Evolutionary conservation across 2,113 vertebrate genomes (phyloP), one percentile per base, ranked within the genome.

Genomic region (Actenoides lindsayi): DNA sequence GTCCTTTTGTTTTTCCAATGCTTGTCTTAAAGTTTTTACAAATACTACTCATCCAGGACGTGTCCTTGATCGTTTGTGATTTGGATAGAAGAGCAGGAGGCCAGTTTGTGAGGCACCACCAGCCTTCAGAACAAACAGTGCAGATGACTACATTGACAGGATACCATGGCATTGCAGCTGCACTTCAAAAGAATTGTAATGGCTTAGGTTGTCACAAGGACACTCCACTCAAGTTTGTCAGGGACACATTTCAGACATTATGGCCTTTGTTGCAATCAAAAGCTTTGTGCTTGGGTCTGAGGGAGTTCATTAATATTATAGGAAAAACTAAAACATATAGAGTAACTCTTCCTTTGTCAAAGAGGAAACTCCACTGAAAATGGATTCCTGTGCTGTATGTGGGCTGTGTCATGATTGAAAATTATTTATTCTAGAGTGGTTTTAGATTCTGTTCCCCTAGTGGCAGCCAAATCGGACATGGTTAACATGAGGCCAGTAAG

Each of bases 161-260:
- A 96, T 91, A 70, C 89, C 89, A 71, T 0, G 95, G 65, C 95
- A 95, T 68, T 91, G 56, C 65, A 94, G 83, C 88, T 64, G 21
- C 81, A 95, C 86, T 97, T 98, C 96, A 98, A 95, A 97, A 92
- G 92, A 76, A 81, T 53, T 89, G 2, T 87, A 90, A 93, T 21
- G 51, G 46, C 74, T 86, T 79, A 19, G 10, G 28, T 75, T 96
- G 60, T 78, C 83, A 80, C 94, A 96, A 97, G 97, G 97, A 87
- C 86, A 0, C 63, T 80, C 65, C 57, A 33, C 83, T 87, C 68
- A 94, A 96, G 46, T 91, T 81, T 83, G 82, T 94, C 97, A 97
- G 91, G 95, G 96, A 94, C 64, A 1, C 31, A 42, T 93, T 95
- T 78, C 69, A 96, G 91, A 82, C 64, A 57, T 92, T 71, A 19